Conservation (phyloP, 2,888 invertebrate species). For the Microctonus hyperodae region DNA sequence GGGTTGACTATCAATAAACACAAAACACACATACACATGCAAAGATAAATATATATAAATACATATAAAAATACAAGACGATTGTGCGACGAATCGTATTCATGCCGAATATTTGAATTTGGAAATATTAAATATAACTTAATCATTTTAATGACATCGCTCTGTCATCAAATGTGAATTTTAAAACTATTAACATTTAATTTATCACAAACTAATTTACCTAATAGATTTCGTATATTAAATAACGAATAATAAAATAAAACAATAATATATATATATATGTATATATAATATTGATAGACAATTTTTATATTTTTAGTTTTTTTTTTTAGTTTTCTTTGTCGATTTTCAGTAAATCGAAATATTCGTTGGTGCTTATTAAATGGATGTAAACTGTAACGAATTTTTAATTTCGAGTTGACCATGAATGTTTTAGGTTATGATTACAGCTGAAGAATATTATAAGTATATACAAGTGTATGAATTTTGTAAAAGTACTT, state of each 20-base stretch:
- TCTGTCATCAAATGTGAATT: not conserved
- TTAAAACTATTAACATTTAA: not conserved
- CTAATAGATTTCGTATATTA: no score
- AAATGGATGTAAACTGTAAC: not conserved
- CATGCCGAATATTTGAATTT: not conserved
- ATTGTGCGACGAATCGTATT: not conserved
- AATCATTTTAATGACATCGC: not conserved
- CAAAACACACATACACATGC: no score
- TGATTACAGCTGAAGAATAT: not conserved
- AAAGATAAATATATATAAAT: no score
- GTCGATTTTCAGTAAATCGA: no score
- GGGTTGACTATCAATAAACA: conserved; percentile 16
- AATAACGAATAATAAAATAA: no score
- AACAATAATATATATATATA: no score
- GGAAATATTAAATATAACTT: not conserved
- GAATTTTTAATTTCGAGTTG: not conserved
- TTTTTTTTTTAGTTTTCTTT: not conserved
- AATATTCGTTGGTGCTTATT: not conserved
- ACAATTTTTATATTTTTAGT: no score
- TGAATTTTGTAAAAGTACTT: not conserved
- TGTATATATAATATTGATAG: no score
- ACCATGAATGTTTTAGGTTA: not conserved
- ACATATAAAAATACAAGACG: no score
- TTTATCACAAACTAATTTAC: not conserved
- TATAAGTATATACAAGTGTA: not conserved